Evolutionary conservation across 2,797 vertebrate species (phyloP).

Genomic region (Lutjanus argentimaculatus): DNA sequence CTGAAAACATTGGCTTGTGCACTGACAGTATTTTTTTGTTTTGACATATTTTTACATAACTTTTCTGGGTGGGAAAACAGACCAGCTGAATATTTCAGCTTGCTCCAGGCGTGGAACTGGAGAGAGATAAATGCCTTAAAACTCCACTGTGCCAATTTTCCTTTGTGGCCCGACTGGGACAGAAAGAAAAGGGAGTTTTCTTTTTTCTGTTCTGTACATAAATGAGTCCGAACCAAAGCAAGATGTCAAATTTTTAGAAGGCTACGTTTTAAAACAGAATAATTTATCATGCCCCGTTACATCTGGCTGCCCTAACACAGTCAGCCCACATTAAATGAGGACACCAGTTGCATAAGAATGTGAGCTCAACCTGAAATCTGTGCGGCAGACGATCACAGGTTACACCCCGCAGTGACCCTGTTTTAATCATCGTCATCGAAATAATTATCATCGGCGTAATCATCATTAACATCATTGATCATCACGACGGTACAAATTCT

Average conservation of each 20-base stretch:
- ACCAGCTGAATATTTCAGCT: conserved; percentile 53
- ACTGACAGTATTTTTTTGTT: conserved; percentile 29
- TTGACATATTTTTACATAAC: conserved; percentile 31
- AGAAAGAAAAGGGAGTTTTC: neutral
- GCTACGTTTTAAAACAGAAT: conserved; percentile 16
- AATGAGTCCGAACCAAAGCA: conserved; percentile 30
- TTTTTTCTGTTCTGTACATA: conserved; percentile 2
- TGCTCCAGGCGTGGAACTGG: conserved; percentile 33
- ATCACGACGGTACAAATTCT: conserved; percentile 7
- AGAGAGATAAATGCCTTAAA: conserved; percentile 49
- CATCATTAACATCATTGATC: neutral
- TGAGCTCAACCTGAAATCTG: conserved; percentile 33
- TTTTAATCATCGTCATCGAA: conserved; percentile 17
- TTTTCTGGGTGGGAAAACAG: conserved; percentile 27
- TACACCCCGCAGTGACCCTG: conserved; percentile 15
- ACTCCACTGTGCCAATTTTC: conserved; percentile 26
- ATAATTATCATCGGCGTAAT: conserved; percentile 14
- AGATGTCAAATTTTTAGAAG: conserved; percentile 16
- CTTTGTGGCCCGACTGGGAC: conserved; percentile 23
- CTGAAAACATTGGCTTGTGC: neutral
- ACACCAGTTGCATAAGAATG: conserved; percentile 18
- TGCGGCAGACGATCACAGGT: conserved; percentile 14
- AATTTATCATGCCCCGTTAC: conserved; percentile 10
- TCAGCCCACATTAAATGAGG: conserved; percentile 43
- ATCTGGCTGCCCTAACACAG: conserved; percentile 19